Evolutionary conservation across 2,888 invertebrate genomes (phyloP).

Genomic region (Cancer borealis): DNA sequence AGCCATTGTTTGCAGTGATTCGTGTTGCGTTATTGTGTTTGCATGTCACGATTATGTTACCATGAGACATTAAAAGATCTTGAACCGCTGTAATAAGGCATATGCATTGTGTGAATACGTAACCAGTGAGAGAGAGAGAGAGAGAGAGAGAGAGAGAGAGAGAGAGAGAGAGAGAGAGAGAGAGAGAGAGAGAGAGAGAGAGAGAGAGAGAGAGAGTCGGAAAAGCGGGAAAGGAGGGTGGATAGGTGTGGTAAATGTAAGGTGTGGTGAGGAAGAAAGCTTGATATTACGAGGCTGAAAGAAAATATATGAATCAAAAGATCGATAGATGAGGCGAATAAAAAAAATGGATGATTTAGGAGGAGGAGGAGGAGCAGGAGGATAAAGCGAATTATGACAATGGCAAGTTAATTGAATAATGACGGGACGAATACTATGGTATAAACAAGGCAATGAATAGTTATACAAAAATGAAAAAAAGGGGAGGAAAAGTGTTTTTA

Average conservation of each 20-base stretch:
- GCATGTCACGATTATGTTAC: background rate
- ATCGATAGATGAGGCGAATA: background rate
- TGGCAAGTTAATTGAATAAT: background rate
- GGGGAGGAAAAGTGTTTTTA: no score
- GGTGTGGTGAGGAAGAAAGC: background rate
- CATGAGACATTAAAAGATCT: background rate
- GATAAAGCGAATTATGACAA: background rate
- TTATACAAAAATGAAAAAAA: no score
- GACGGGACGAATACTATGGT: background rate
- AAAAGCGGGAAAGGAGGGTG: background rate
- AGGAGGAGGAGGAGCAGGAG: background rate
- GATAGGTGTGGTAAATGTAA: background rate
- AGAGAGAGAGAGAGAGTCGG: background rate
- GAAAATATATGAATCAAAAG: background rate
- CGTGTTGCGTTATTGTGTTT: background rate
- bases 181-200: background rate
- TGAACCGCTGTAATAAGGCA: background rate
- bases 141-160: conserved; percentile 10
- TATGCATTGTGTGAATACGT: background rate
- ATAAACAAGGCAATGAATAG: no score
- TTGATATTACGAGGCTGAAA: background rate
- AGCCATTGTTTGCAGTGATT: background rate
- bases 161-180: conserved; percentile 17
- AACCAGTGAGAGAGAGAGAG: background rate
- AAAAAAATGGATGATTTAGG: background rate